These are phyloP conservation scores for Ptilodon capucinus DNA, from an alignment of 2,888 invertebrate species.

Conservation along the genomic window DNA sequence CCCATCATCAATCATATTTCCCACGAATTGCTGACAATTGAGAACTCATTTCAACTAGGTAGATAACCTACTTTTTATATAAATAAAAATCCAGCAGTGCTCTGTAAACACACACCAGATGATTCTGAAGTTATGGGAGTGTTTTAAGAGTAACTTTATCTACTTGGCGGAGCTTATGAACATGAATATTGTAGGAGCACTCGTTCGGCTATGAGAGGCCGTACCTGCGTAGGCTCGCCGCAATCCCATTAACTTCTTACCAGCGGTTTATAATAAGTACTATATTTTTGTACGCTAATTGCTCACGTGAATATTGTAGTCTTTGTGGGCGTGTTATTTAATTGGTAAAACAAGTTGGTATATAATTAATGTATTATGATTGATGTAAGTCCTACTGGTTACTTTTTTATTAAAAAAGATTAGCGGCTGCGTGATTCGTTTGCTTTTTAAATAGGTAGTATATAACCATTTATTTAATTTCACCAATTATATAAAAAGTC, in stretches of 20 bases:
- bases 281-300: constrained; percentile 12
- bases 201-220: constrained; percentile 14
- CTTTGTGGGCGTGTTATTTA: neutral
- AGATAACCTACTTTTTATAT: constrained; percentile 19
- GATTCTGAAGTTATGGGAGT: constrained; percentile 35
- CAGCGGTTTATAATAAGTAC: neutral
- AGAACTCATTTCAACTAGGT: neutral
- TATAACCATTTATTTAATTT: too few species aligned
- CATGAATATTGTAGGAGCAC: constrained; percentile 33
- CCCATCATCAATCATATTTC: neutral
- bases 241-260: constrained; percentile 19
- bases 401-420: too few species aligned
- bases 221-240: constrained; percentile 9
- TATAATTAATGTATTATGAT: too few species aligned
- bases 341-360: neutral
- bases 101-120: constrained; percentile 22
- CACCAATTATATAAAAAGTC: too few species aligned
- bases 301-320: neutral
- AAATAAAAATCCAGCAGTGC: constrained; percentile 22
- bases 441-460: too few species aligned
- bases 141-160: constrained; percentile 34
- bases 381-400: too few species aligned
- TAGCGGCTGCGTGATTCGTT: too few species aligned
- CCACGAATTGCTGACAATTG: neutral
- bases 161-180: constrained; percentile 18